Conservation (phyloP, 1,140 invertebrate species). For the Drosophila dunni region DNA sequence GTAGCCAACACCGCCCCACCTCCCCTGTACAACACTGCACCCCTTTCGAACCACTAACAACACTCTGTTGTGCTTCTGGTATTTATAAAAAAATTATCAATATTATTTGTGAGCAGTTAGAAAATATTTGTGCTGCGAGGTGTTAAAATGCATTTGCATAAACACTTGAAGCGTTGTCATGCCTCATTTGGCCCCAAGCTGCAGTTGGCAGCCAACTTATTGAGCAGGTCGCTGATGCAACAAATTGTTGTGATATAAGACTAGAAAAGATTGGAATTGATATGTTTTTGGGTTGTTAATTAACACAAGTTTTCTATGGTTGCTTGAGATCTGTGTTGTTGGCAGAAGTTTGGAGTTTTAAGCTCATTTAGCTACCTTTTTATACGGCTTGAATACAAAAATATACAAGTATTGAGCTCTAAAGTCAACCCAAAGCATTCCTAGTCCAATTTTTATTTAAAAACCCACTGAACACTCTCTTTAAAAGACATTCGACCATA, state of each 20-base stretch:
- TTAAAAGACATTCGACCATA: too few relatives aligned
- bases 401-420: too few relatives aligned
- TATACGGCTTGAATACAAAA: too few relatives aligned
- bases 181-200: slow-evolving; percentile 50
- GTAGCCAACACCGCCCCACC: slow-evolving; percentile 9
- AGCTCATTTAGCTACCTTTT: not conserved
- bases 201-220: slow-evolving; percentile 4
- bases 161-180: slow-evolving; percentile 79
- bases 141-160: slow-evolving; percentile 84
- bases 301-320: not conserved
- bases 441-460: too few relatives aligned
- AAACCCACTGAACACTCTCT: too few relatives aligned
- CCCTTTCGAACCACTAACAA: not conserved
- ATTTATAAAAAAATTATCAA: slow-evolving; percentile 79
- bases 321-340: too few relatives aligned
- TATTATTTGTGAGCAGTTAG: slow-evolving; percentile 76
- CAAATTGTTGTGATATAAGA: not conserved
- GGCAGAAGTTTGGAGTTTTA: not conserved
- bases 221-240: slow-evolving; percentile 32
- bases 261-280: not conserved
- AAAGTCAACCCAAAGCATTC: too few relatives aligned
- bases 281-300: not conserved
- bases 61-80: slow-evolving; percentile 23
- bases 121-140: slow-evolving; percentile 77
- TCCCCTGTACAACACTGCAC: not conserved